Conservation (phyloP, 2,113 vertebrate genomes). For the Acrocephalus kingi region DNA sequence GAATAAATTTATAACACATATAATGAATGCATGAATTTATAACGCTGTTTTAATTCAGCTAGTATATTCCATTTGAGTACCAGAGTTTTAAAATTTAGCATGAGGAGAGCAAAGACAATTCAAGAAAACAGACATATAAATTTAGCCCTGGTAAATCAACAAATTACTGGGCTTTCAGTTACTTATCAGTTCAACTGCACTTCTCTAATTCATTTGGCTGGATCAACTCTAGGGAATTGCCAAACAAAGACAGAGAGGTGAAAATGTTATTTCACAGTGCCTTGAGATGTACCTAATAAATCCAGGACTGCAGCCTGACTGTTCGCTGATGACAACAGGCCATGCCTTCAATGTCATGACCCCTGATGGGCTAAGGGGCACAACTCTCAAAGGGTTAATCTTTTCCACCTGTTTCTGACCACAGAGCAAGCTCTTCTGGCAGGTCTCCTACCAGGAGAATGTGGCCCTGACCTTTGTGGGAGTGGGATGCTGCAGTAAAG, state of each 20-base stretch:
- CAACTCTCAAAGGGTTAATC: conserved; percentile 66
- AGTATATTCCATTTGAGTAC: background rate
- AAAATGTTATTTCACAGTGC: conserved; percentile 23
- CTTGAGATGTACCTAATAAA: conserved; percentile 58
- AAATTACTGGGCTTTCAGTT: background rate
- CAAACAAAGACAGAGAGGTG: conserved; percentile 29
- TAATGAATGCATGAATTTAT: background rate
- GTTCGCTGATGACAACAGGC: conserved; percentile 22
- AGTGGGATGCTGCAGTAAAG: background rate
- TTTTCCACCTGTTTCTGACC: conserved; percentile 70
- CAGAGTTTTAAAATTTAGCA: background rate
- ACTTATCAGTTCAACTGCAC: conserved; percentile 1
- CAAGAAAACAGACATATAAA: background rate
- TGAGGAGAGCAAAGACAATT: background rate
- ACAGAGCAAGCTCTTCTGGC: conserved; percentile 18
- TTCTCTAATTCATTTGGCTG: conserved; percentile 18
- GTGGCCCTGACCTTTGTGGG: conserved; percentile 37
- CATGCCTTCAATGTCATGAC: conserved; percentile 17
- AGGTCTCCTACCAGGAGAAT: conserved; percentile 59
- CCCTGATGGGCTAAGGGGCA: conserved; percentile 36
- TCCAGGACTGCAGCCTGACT: background rate
- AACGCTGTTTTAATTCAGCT: background rate
- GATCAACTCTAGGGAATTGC: conserved; percentile 9
- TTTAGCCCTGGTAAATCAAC: conserved; percentile 4
- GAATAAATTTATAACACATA: background rate